Evolutionary conservation across 1,140 invertebrate genomes (phyloP).

Genomic region (Parasteatoda tepidariorum): DNA sequence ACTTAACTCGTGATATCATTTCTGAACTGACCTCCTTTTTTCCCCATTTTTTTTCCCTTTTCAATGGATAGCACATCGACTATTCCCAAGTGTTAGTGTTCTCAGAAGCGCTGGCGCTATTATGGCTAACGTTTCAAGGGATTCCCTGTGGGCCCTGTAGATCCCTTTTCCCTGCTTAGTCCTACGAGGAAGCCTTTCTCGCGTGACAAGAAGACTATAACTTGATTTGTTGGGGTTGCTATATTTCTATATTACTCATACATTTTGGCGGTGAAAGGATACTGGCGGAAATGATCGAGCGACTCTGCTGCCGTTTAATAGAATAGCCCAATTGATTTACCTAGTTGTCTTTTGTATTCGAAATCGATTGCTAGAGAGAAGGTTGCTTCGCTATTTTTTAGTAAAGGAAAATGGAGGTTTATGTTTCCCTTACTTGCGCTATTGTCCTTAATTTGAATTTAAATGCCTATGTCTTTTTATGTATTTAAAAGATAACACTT

Average conservation of each 20-base stretch:
- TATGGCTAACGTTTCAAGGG: constrained; percentile 41
- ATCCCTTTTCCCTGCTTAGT: constrained; percentile 22
- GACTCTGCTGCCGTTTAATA: too few species aligned
- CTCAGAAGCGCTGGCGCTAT: constrained; percentile 20
- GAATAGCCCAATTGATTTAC: too few species aligned
- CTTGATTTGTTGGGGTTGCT: not conserved
- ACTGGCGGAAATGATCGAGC: not conserved
- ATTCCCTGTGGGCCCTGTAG: constrained; percentile 24
- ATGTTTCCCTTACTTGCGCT: too few species aligned
- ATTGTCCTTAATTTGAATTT: too few species aligned
- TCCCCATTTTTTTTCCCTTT: not conserved
- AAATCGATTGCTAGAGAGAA: too few species aligned
- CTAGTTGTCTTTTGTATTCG: too few species aligned
- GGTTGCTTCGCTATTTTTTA: too few species aligned
- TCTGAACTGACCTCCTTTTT: constrained; percentile 19
- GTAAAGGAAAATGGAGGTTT: too few species aligned
- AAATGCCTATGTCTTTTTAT: too few species aligned
- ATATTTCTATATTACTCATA: not conserved
- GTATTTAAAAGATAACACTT: too few species aligned
- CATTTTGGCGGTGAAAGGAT: not conserved
- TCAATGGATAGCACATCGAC: not conserved
- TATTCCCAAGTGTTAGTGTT: constrained; percentile 36
- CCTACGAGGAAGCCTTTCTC: constrained; percentile 44
- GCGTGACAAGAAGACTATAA: constrained; percentile 10
- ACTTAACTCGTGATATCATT: constrained; percentile 54